Conservation (phyloP, 2,113 vertebrate genomes). For the Triplophysa rosa region DNA sequence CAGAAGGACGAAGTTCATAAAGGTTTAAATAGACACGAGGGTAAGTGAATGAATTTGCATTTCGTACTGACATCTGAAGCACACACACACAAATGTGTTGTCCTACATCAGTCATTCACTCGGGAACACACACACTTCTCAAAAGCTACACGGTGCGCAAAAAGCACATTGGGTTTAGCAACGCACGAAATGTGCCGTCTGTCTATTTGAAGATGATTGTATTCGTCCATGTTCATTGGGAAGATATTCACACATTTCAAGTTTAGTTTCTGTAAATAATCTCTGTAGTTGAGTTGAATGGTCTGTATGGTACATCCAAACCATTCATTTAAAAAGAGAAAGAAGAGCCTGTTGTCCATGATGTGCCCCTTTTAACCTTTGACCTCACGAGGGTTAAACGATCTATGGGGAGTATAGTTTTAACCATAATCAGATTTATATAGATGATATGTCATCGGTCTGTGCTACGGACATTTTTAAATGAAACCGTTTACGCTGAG, state of each 20-base stretch:
- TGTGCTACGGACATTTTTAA: not conserved
- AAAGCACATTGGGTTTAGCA: not conserved
- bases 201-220: too few relatives aligned
- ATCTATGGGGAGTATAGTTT: not conserved
- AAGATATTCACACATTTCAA: too few relatives aligned
- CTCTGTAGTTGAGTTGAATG: too few relatives aligned
- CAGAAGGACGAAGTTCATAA: too few relatives aligned
- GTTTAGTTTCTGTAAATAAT: too few relatives aligned
- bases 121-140: conserved; percentile 8
- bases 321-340: not conserved
- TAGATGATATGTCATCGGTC: not conserved
- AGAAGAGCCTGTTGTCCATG: not conserved
- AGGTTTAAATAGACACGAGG: too few relatives aligned
- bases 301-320: not conserved
- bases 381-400: too few relatives aligned
- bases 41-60: too few relatives aligned
- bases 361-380: not conserved
- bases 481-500: too few relatives aligned
- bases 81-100: conserved; percentile 20
- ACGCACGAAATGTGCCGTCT: too few relatives aligned
- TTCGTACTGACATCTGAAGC: too few relatives aligned
- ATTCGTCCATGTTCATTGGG: too few relatives aligned
- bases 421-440: not conserved
- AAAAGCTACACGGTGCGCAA: conserved; percentile 8
- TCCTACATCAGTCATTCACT: conserved; percentile 19